A percentile compares a stretch with the other conserved stretches of the same genome.
Conservation (phyloP, 53 echinoderm and acorn worm genomes). For the Henricia sp. region DNA sequence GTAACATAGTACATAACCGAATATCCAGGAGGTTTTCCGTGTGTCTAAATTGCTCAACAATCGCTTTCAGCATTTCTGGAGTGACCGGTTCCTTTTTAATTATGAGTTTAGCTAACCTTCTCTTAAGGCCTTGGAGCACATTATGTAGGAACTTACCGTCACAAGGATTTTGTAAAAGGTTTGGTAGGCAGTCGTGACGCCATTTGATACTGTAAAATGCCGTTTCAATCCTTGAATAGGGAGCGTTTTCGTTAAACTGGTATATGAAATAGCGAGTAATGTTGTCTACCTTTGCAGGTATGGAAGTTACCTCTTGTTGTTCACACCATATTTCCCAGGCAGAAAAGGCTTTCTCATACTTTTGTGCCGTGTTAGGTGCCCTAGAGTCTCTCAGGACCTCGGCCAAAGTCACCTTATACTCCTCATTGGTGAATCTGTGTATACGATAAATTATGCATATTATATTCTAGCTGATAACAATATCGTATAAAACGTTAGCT, state of each 20-base stretch:
- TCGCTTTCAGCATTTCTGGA: constrained; percentile 16
- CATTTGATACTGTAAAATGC: constrained; percentile 44
- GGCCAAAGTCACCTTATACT: background rate
- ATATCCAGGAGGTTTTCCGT: constrained; percentile 11
- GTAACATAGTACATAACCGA: constrained; percentile 40
- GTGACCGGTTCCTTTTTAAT: constrained; percentile 45
- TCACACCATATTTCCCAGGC: constrained; percentile 35
- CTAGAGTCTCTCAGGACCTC: constrained; percentile 14
- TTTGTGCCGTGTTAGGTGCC: constrained; percentile 19
- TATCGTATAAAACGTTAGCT: background rate
- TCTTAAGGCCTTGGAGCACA: constrained; percentile 41
- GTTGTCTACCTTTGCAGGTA: background rate
- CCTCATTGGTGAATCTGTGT: background rate
- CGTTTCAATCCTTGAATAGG: constrained; percentile 39
- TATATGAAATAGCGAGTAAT: constrained; percentile 16
- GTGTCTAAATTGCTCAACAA: constrained; percentile 12
- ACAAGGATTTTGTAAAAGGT: constrained; percentile 7
- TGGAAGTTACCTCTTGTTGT: background rate
- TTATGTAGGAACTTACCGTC: constrained; percentile 37
- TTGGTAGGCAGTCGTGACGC: constrained; percentile 28
- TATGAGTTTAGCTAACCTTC: background rate
- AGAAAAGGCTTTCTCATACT: constrained; percentile 16
- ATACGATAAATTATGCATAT: background rate
- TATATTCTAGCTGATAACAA: background rate
- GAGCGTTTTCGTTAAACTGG: background rate